phyloP scores from a whole-genome alignment of 2,888 invertebrate species.

The Cyclophora punctaria region DNA sequence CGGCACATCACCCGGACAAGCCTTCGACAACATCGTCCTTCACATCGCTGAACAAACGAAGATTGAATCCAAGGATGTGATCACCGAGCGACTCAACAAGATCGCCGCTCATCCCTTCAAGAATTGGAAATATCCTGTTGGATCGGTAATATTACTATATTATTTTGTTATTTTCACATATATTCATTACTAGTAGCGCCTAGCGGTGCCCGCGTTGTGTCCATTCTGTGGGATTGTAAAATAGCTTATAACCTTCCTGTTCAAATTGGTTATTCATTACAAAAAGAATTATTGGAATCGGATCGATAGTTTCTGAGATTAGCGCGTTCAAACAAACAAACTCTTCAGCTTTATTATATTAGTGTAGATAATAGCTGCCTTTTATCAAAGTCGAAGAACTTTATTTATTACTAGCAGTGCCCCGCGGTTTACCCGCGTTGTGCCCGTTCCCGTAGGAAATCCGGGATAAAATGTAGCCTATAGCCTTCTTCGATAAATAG shows the following conservation, averaged over 20 bases:
- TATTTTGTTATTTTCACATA: neutral
- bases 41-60: slow-evolving; percentile 87
- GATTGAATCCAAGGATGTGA: slow-evolving; percentile 77
- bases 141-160: slow-evolving; percentile 32
- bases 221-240: neutral
- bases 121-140: slow-evolving; percentile 59
- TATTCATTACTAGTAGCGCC: neutral
- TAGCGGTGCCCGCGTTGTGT: neutral
- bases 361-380: too few relatives aligned
- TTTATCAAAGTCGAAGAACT: too few relatives aligned
- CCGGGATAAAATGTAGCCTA: too few relatives aligned
- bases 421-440: too few relatives aligned
- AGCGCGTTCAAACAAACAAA: too few relatives aligned
- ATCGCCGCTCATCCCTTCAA: slow-evolving; percentile 73
- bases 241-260: neutral
- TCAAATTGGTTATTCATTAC: too few relatives aligned
- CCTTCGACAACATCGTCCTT: slow-evolving; percentile 86
- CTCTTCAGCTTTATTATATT: too few relatives aligned
- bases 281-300: too few relatives aligned
- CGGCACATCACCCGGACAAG: slow-evolving; percentile 83
- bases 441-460: too few relatives aligned
- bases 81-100: slow-evolving; percentile 79
- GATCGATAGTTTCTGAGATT: too few relatives aligned
- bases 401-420: too few relatives aligned
- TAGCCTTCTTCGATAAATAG: too few relatives aligned